Evolutionary conservation across 2,888 invertebrate species (phyloP).

Genomic region (Drosophila antonietae): DNA sequence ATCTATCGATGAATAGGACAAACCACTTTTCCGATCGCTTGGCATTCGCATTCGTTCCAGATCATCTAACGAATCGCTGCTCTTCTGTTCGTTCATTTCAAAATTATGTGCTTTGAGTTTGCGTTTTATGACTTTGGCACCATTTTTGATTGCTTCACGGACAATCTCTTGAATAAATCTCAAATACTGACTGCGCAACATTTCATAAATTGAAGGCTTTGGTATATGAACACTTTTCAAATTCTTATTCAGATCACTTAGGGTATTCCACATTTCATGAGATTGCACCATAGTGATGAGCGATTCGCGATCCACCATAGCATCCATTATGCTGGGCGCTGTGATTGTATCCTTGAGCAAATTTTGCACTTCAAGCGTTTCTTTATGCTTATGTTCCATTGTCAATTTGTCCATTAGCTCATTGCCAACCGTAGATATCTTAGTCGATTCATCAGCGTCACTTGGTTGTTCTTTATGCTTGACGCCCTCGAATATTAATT

Average conservation of each 20-base stretch:
- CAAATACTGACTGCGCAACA: slow-evolving; percentile 42
- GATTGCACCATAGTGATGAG: slow-evolving; percentile 15
- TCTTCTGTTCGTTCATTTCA: background rate
- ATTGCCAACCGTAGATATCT: background rate
- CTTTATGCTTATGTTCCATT: rapidly evolving
- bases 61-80: background rate
- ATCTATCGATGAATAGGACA: background rate
- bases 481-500: background rate
- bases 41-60: background rate
- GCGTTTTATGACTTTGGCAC: background rate
- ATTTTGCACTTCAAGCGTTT: background rate
- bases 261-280: slow-evolving; percentile 56
- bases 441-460: background rate
- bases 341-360: slow-evolving; percentile 27
- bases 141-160: background rate
- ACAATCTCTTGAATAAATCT: slow-evolving; percentile 26
- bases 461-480: background rate
- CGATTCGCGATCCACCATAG: background rate
- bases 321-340: slow-evolving; percentile 22
- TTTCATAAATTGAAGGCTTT: rapidly evolving
- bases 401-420: background rate
- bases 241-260: slow-evolving; percentile 30
- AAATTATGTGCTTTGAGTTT: background rate
- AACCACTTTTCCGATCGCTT: background rate
- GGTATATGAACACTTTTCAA: slow-evolving; percentile 19